Evolutionary conservation across 2,797 vertebrate genomes (phyloP).

Genomic region (Xerus rutilus): DNA sequence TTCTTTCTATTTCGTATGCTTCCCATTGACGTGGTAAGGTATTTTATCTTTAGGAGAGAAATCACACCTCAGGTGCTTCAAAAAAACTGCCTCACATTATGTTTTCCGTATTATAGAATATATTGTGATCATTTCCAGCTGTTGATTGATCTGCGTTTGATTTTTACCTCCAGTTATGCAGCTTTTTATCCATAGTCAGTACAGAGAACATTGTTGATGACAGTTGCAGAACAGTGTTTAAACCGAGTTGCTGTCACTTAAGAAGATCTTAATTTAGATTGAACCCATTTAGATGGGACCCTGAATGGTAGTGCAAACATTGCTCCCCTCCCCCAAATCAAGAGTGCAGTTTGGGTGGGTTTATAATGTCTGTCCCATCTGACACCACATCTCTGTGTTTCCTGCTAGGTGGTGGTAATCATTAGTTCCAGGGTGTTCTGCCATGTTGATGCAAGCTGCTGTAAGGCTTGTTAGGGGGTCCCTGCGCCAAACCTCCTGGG

Average conservation of each 20-base stretch:
- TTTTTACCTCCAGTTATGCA: not conserved
- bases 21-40: not conserved
- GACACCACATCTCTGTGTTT: constrained; percentile 88
- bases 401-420: constrained; percentile 90
- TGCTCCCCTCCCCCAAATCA: not conserved
- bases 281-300: not conserved
- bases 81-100: constrained; percentile 7
- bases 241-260: not conserved
- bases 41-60: constrained; percentile 3
- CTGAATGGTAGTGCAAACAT: not conserved
- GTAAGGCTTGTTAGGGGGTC: constrained; percentile 91
- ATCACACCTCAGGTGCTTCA: not conserved
- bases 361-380: constrained; percentile 66
- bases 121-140: constrained; percentile 15
- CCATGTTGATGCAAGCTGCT: constrained; percentile 90
- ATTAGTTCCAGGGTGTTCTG: constrained; percentile 86
- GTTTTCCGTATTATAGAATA: not conserved
- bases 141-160: not conserved
- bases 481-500: constrained; percentile 89
- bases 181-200: not conserved
- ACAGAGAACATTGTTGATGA: not conserved
- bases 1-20: not conserved
- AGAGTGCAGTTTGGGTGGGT: constrained; percentile 22
- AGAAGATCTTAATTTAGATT: not conserved
- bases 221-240: not conserved